phyloP scores from a whole-genome alignment of 1,140 invertebrate species.

The Eumaeus atala region DNA sequence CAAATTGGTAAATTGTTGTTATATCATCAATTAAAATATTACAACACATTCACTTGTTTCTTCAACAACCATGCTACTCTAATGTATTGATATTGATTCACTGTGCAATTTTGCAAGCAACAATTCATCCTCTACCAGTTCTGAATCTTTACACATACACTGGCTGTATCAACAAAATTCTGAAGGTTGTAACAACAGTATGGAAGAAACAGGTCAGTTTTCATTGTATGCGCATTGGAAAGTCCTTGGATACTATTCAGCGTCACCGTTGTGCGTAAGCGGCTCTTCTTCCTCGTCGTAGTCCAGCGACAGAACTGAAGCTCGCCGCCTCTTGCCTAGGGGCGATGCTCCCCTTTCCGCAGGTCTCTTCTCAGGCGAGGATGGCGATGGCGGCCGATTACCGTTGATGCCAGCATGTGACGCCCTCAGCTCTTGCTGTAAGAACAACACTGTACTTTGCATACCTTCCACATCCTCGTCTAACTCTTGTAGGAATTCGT shows the following conservation, averaged over 20 bases:
- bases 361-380: conserved; percentile 62
- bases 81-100: background rate
- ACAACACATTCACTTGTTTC: conserved; percentile 7
- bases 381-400: conserved; percentile 25
- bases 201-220: conserved; percentile 1
- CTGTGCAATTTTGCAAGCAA: background rate
- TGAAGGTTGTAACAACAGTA: background rate
- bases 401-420: conserved; percentile 65
- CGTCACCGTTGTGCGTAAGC: conserved; percentile 66
- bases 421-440: conserved; percentile 92
- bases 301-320: conserved; percentile 81
- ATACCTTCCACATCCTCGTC: conserved; percentile 99
- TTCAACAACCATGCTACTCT: too few species aligned
- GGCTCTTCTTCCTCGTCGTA: conserved; percentile 80
- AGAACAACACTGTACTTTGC: conserved; percentile 96
- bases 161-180: background rate
- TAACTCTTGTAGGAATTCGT: conserved; percentile 95
- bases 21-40: background rate
- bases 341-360: conserved; percentile 62
- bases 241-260: conserved; percentile 40
- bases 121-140: conserved; percentile 17
- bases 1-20: background rate
- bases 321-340: conserved; percentile 77
- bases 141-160: conserved; percentile 28
- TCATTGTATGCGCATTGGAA: conserved; percentile 2